Evolutionary conservation across 1,140 invertebrate genomes (phyloP).

Genomic region (Anoplolepis gracilipes): DNA sequence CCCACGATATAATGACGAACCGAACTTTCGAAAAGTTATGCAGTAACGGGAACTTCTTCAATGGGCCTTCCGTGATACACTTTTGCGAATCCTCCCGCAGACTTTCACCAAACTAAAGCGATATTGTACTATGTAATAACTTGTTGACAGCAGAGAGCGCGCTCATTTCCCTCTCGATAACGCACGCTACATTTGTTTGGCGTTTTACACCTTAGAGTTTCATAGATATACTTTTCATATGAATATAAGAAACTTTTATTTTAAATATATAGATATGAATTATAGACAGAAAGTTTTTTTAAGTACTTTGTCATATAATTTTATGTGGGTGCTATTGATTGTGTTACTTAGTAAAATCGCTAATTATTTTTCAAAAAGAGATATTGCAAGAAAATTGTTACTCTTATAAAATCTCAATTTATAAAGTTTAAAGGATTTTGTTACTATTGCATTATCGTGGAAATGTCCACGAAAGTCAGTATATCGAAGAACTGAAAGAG

Average conservation of each 20-base stretch:
- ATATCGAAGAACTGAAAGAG: constrained; percentile 27
- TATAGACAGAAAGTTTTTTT: not conserved
- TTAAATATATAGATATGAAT: not conserved
- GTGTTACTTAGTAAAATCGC: not conserved
- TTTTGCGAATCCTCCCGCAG: constrained; percentile 68
- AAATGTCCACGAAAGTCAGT: constrained; percentile 16
- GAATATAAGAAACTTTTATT: not conserved
- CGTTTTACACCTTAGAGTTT: not conserved
- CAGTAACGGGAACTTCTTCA: constrained; percentile 75
- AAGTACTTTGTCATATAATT: not conserved
- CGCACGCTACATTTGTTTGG: not conserved
- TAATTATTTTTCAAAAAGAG: not conserved
- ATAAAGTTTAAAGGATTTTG: constrained; percentile 11
- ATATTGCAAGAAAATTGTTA: not conserved
- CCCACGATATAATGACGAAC: constrained; percentile 74
- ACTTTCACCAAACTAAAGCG: constrained; percentile 59
- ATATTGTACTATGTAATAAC: constrained; percentile 63
- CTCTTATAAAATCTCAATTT: not conserved
- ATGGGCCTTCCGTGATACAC: constrained; percentile 71
- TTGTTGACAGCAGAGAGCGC: constrained; percentile 55
- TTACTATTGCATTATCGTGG: constrained; percentile 6
- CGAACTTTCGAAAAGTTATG: constrained; percentile 75
- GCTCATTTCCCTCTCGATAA: constrained; percentile 54
- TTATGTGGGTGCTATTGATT: not conserved
- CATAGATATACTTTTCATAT: not conserved